These are phyloP conservation scores for Australoheros scitulus DNA, from an alignment of 2,113 vertebrate species.

Conservation along the genomic window DNA sequence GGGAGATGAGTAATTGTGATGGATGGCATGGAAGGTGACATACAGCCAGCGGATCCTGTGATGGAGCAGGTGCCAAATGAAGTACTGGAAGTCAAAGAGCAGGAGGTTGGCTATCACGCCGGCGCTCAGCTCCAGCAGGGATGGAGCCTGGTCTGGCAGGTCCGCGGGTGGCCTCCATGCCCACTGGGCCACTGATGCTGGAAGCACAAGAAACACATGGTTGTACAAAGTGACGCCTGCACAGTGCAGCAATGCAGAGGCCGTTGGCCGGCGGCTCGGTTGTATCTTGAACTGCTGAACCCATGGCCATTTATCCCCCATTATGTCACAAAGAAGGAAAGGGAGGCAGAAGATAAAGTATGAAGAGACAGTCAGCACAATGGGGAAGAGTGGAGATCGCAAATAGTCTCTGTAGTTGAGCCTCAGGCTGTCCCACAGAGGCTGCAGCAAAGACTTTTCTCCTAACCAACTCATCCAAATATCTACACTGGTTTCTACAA, in stretches of 20 bases:
- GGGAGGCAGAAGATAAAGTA: slow-evolving; percentile 77
- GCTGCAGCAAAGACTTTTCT: slow-evolving; percentile 69
- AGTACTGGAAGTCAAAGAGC: slow-evolving; percentile 83
- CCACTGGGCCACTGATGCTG: slow-evolving; percentile 79
- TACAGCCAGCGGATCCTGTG: slow-evolving; percentile 79
- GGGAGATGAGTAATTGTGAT: slow-evolving; percentile 73
- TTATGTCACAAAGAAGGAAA: slow-evolving; percentile 74
- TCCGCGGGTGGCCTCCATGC: slow-evolving; percentile 77
- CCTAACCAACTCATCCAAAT: slow-evolving; percentile 44
- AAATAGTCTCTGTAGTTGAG: slow-evolving; percentile 72
- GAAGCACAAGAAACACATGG: slow-evolving; percentile 77
- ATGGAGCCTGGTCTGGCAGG: slow-evolving; percentile 72
- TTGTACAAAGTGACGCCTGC: slow-evolving; percentile 78
- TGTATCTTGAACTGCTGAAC: slow-evolving; percentile 79
- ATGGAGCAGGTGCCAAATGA: slow-evolving; percentile 80
- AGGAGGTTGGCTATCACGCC: slow-evolving; percentile 75
- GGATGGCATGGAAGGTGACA: slow-evolving; percentile 78
- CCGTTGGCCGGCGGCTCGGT: slow-evolving; percentile 56
- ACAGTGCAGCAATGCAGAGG: slow-evolving; percentile 70
- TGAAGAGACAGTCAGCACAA: slow-evolving; percentile 75
- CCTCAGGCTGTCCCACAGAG: slow-evolving; percentile 73
- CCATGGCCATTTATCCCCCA: slow-evolving; percentile 68
- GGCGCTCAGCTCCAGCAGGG: slow-evolving; percentile 65
- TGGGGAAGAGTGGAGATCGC: slow-evolving; percentile 77
- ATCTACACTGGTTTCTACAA: neutral